A percentile compares a stretch with the other conserved stretches of the same genome.
Evolutionary conservation across 2,888 invertebrate species (phyloP).

Genomic region (Eurois occulta): DNA sequence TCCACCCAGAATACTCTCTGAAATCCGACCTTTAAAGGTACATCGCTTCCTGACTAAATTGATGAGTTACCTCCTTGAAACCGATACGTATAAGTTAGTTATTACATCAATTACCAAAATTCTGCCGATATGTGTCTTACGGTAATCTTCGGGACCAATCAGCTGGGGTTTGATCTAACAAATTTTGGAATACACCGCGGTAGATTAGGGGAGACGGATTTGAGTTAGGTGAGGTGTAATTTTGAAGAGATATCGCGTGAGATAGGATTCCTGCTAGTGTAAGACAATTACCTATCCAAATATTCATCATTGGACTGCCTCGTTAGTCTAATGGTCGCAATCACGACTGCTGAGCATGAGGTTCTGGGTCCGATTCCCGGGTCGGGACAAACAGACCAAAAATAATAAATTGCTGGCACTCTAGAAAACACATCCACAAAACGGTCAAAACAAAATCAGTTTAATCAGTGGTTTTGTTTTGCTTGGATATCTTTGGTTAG

Average conservation of each 20-base stretch:
- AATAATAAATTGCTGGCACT: no score
- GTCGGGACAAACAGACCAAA: no score
- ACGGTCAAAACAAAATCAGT: no score
- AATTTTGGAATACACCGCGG: conserved; percentile 25
- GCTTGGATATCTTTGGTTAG: no score
- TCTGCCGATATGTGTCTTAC: conserved; percentile 44
- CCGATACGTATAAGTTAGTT: conserved; percentile 45
- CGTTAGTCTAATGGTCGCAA: no score
- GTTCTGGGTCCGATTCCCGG: no score
- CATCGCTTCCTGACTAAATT: conserved; percentile 15
- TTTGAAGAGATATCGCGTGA: not conserved
- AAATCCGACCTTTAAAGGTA: conserved; percentile 26
- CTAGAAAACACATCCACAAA: no score
- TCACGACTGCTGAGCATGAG: no score
- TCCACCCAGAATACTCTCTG: not conserved
- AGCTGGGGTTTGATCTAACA: conserved; percentile 35
- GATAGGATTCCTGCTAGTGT: not conserved
- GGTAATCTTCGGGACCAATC: conserved; percentile 51
- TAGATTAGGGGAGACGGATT: conserved; percentile 19
- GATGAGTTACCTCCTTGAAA: conserved; percentile 23
- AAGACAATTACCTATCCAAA: not conserved
- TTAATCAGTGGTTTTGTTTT: no score
- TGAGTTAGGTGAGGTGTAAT: conserved; percentile 9
- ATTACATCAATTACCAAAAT: conserved; percentile 61
- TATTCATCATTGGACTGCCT: not conserved